Percentiles rank a stretch among this genome's conserved stretches.
Conservation (phyloP, 2,888 invertebrate species). For the Panopea generosa region DNA sequence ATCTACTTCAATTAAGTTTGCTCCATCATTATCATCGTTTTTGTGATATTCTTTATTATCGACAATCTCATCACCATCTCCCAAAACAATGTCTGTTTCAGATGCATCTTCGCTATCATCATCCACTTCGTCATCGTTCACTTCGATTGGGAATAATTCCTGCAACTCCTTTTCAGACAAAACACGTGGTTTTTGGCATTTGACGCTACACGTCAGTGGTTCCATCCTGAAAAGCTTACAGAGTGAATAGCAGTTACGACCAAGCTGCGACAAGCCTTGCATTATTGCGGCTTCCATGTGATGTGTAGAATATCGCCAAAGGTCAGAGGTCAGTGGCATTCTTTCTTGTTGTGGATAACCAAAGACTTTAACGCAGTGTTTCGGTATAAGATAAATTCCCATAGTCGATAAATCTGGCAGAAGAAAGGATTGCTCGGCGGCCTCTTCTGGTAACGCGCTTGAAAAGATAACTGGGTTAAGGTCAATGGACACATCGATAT, state of each 20-base stretch:
- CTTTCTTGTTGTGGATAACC: neutral
- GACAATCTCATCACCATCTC: conserved; percentile 16
- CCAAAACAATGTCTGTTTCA: neutral
- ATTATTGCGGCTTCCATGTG: conserved; percentile 43
- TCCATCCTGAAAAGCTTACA: conserved; percentile 50
- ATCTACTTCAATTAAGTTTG: too few species aligned
- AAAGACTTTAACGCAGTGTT: conserved; percentile 17
- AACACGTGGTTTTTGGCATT: neutral
- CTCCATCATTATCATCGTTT: too few species aligned
- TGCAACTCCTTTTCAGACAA: neutral
- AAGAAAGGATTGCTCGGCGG: neutral
- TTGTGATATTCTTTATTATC: too few species aligned
- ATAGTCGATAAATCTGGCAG: conserved; percentile 21
- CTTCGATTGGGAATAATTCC: too few species aligned
- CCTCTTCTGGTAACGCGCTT: conserved; percentile 9
- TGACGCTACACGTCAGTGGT: conserved; percentile 39
- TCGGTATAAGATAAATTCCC: conserved; percentile 47
- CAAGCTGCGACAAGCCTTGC: conserved; percentile 20
- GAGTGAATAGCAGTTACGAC: conserved; percentile 28
- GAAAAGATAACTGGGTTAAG: conserved; percentile 40
- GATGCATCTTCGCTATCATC: too few species aligned
- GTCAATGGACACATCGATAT: conserved; percentile 38
- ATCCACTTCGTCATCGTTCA: too few species aligned
- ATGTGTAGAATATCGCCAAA: conserved; percentile 42
- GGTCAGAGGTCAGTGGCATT: conserved; percentile 3